Percentiles rank a stretch among this genome's conserved stretches.
Evolutionary conservation across 2,888 invertebrate genomes (phyloP).

Genomic region (Stomorhina lunata): DNA sequence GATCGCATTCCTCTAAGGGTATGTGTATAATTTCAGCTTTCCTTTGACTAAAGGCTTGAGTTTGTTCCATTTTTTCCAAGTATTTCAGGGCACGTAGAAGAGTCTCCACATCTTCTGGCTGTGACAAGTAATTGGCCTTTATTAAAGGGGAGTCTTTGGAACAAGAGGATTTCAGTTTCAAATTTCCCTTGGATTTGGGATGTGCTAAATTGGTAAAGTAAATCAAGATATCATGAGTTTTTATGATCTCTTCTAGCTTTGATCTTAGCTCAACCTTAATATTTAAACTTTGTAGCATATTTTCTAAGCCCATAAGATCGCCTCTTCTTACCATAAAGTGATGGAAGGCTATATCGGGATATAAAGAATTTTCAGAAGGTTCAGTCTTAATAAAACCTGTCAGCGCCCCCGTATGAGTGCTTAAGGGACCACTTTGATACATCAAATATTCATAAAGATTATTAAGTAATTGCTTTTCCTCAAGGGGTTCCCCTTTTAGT

Average conservation of each 20-base stretch:
- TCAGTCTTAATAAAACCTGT: slow-evolving; percentile 82
- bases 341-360: slow-evolving; percentile 82
- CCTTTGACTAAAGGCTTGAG: slow-evolving; percentile 77
- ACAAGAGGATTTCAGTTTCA: slow-evolving; percentile 80
- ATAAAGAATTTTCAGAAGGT: slow-evolving; percentile 77
- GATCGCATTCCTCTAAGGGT: slow-evolving; percentile 72
- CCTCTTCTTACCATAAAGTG: slow-evolving; percentile 72
- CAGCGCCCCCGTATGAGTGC: slow-evolving; percentile 77
- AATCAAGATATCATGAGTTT: slow-evolving; percentile 78
- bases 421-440: slow-evolving; percentile 80
- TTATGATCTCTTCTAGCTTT: slow-evolving; percentile 36
- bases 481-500: slow-evolving; percentile 69
- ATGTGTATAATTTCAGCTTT: slow-evolving; percentile 71
- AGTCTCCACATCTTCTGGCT: slow-evolving; percentile 82
- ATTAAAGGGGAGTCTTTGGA: slow-evolving; percentile 83
- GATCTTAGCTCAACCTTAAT: slow-evolving; percentile 60
- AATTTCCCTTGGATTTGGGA: slow-evolving; percentile 85
- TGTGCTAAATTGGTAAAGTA: slow-evolving; percentile 84
- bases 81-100: slow-evolving; percentile 81
- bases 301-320: slow-evolving; percentile 50
- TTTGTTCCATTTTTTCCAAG: slow-evolving; percentile 76
- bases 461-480: slow-evolving; percentile 72
- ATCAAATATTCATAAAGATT: slow-evolving; percentile 79
- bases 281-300: slow-evolving; percentile 54
- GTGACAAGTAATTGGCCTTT: slow-evolving; percentile 84